A percentile compares a stretch with the other conserved stretches of the same genome.
phyloP scores from a whole-genome alignment of 1,140 invertebrate genomes.

The Drosophila serrata region DNA sequence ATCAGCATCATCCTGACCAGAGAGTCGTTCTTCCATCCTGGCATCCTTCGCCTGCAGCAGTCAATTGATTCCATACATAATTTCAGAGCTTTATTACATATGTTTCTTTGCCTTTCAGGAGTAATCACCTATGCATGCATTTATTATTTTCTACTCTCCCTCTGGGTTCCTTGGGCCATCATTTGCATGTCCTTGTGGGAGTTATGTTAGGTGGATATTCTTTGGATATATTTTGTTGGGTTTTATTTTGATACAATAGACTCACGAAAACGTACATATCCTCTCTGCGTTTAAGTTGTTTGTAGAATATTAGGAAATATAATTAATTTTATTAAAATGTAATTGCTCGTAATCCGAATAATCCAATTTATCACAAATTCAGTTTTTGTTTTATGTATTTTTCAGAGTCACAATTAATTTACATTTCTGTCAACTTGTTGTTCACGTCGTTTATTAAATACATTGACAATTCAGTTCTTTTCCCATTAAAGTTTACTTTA shows the following conservation, averaged over 20 bases:
- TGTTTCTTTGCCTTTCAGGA: constrained; percentile 20
- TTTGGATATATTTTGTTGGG: not conserved
- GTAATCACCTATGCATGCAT: constrained; percentile 36
- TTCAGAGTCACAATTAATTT: not conserved
- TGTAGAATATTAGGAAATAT: not conserved
- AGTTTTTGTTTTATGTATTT: not conserved
- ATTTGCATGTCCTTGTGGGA: constrained; percentile 26
- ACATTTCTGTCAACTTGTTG: not conserved
- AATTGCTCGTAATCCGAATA: constrained; percentile 4
- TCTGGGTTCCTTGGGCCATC: not conserved
- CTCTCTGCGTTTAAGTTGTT: not conserved
- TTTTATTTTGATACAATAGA: not conserved
- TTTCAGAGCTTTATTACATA: constrained; percentile 27
- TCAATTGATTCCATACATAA: constrained; percentile 35
- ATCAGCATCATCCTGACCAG: not conserved
- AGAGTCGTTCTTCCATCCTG: not conserved
- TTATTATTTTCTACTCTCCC: constrained; percentile 5
- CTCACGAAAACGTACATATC: not conserved
- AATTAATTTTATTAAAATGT: not conserved
- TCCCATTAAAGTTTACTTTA: no score
- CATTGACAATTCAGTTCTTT: not conserved
- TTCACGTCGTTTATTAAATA: not conserved
- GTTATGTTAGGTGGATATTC: not conserved
- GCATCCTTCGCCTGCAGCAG: constrained; percentile 17
- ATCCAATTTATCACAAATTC: not conserved